Evolutionary conservation across 2,113 vertebrate species (phyloP).

Genomic region (Erythrocercus mccallii): DNA sequence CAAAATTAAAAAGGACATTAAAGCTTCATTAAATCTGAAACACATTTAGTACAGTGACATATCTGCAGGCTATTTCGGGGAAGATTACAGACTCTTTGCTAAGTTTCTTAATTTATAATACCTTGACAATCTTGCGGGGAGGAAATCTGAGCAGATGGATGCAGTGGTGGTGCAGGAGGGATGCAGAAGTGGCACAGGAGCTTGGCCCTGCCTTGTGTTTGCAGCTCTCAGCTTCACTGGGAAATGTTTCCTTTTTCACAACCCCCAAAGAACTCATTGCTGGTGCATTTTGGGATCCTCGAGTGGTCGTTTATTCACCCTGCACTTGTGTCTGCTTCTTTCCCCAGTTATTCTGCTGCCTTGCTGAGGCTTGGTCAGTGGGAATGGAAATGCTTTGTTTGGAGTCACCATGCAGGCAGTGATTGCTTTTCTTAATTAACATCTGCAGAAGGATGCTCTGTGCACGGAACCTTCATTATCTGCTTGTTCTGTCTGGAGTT

Average conservation of each 20-base stretch:
- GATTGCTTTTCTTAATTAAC: neutral
- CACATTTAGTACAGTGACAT: conserved; percentile 88
- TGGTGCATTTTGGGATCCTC: neutral
- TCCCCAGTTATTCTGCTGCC: neutral
- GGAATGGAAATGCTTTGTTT: neutral
- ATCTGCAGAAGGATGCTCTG: neutral
- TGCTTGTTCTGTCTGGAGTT: neutral
- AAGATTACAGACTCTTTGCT: conserved; percentile 81
- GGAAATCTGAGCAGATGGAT: conserved; percentile 31
- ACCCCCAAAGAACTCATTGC: neutral
- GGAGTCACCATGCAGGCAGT: neutral
- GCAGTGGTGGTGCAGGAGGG: conserved; percentile 20
- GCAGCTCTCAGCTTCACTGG: neutral
- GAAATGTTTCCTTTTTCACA: neutral
- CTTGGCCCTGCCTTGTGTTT: neutral
- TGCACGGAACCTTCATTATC: neutral
- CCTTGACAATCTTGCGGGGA: conserved; percentile 72
- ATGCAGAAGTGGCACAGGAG: neutral
- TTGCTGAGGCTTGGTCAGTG: neutral
- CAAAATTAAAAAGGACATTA: conserved; percentile 89
- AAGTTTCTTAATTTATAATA: conserved; percentile 85
- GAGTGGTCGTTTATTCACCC: neutral
- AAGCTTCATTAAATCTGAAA: conserved; percentile 89
- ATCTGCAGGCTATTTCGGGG: conserved; percentile 84
- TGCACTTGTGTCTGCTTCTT: neutral